Evolutionary conservation across 2,113 vertebrate species (phyloP).

Genomic region (Aix galericulata): DNA sequence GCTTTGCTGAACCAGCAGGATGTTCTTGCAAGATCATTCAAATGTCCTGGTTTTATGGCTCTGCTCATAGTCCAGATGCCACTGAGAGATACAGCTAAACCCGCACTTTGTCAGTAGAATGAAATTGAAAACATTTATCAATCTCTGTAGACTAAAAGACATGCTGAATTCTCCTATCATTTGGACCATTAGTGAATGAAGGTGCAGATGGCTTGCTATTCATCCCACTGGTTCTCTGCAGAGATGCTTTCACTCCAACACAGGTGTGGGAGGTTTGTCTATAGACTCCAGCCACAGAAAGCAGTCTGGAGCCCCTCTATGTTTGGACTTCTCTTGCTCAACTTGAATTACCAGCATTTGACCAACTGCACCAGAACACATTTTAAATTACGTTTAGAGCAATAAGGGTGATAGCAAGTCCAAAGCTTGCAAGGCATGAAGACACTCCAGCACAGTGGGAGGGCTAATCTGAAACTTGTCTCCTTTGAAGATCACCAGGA

Average conservation of each 20-base stretch:
- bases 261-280: not conserved
- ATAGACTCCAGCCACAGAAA: not conserved
- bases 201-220: slow-evolving; percentile 26
- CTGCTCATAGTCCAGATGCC: slow-evolving; percentile 60
- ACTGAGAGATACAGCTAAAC: slow-evolving; percentile 63
- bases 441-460: not conserved
- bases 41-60: slow-evolving; percentile 47
- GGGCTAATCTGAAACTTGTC: not conserved
- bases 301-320: not conserved
- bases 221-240: not conserved
- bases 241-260: not conserved
- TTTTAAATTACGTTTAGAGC: not conserved
- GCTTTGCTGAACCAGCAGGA: slow-evolving; percentile 62
- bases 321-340: not conserved
- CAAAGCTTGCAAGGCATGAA: not conserved
- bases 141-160: slow-evolving; percentile 44
- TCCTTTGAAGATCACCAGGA: not conserved
- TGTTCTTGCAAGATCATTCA: slow-evolving; percentile 61
- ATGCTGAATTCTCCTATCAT: slow-evolving; percentile 5
- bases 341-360: not conserved
- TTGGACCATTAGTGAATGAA: slow-evolving; percentile 17
- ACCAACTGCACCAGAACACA: not conserved
- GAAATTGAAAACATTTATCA: slow-evolving; percentile 61
- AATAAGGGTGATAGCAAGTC: not conserved
- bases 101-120: slow-evolving; percentile 36